Conservation (phyloP, 2,113 vertebrate species). For the Tinamus guttatus region DNA sequence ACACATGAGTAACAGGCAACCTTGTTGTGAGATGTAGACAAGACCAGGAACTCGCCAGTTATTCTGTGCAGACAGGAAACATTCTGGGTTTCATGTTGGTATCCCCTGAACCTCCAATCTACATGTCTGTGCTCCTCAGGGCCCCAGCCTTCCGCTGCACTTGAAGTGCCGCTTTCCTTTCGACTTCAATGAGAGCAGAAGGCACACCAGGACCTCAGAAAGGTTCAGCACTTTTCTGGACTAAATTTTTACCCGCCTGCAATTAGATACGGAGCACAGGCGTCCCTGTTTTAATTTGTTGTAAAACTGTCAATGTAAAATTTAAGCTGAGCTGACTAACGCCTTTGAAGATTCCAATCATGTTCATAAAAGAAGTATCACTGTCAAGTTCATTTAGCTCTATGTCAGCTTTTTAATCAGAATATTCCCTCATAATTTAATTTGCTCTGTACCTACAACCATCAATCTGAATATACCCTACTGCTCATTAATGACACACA, state of each 20-base stretch:
- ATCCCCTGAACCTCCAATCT: neutral
- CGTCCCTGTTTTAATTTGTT: neutral
- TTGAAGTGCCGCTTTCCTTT: neutral
- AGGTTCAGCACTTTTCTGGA: neutral
- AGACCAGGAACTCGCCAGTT: neutral
- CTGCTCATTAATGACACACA: slow-evolving; percentile 26
- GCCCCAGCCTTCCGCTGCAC: neutral
- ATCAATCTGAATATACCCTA: slow-evolving; percentile 17
- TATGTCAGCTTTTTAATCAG: slow-evolving; percentile 56
- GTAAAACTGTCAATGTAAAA: neutral
- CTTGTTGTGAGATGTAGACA: neutral
- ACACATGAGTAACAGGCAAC: neutral
- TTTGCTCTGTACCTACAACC: slow-evolving; percentile 7
- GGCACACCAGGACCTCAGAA: neutral
- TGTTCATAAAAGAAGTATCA: slow-evolving; percentile 22
- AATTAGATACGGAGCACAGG: neutral
- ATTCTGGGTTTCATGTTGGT: neutral
- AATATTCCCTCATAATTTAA: slow-evolving; percentile 37
- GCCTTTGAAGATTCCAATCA: slow-evolving; percentile 16
- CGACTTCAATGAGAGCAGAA: neutral
- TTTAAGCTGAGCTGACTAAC: neutral
- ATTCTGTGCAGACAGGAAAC: neutral
- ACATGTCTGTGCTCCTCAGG: neutral
- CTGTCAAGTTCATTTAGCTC: slow-evolving; percentile 46
- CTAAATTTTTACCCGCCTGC: neutral